Evolutionary conservation across 2,888 invertebrate species (phyloP).

Genomic region (Pristionchus mayeri): DNA sequence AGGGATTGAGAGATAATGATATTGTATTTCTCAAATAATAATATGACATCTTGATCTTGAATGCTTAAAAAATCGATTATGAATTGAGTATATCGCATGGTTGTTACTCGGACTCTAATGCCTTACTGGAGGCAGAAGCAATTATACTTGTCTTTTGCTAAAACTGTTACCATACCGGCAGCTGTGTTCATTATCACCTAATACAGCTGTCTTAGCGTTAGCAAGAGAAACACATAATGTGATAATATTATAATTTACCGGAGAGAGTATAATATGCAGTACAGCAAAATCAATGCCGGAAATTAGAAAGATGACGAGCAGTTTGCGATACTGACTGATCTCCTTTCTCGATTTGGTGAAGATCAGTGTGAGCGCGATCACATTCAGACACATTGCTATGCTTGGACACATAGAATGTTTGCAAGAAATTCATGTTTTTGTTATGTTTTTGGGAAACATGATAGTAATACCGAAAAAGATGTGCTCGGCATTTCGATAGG

Average conservation of each 20-base stretch:
- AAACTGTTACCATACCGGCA: too few species aligned
- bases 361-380: background rate
- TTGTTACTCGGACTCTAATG: too few species aligned
- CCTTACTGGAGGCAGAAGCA: too few species aligned
- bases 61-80: too few species aligned
- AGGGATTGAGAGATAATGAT: background rate
- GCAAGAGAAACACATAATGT: too few species aligned
- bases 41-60: background rate
- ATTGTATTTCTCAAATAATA: background rate
- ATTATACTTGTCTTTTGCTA: too few species aligned
- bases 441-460: background rate
- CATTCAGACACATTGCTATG: background rate
- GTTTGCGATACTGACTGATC: constrained; percentile 25
- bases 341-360: constrained; percentile 20
- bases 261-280: background rate
- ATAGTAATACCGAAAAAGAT: background rate
- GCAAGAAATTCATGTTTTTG: background rate
- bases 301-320: background rate
- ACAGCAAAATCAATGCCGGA: background rate
- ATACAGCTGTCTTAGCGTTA: too few species aligned
- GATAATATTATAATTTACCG: background rate
- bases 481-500: background rate
- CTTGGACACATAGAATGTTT: too few species aligned
- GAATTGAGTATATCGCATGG: too few species aligned
- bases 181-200: too few species aligned